phyloP scores from a whole-genome alignment of 1,140 invertebrate species.

The Aethina tumida region DNA sequence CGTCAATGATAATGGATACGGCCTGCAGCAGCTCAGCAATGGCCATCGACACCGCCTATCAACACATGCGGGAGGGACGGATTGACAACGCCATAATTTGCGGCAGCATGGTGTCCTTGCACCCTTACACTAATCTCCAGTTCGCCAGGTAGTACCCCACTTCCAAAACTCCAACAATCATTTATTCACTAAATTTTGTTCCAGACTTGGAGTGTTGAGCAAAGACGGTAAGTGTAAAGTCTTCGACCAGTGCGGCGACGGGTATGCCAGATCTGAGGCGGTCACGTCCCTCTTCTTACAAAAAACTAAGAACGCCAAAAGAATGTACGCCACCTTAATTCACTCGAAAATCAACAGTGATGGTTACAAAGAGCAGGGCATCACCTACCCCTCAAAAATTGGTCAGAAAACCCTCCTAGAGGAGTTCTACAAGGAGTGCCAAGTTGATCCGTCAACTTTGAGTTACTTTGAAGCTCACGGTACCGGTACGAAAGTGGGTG shows the following conservation, averaged over 20 bases:
- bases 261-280: conserved; percentile 65
- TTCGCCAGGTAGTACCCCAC: conserved; percentile 63
- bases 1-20: conserved; percentile 77
- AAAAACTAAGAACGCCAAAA: conserved; percentile 63
- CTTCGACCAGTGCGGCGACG: conserved; percentile 74
- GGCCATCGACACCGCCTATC: conserved; percentile 75
- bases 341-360: conserved; percentile 68
- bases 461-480: conserved; percentile 87
- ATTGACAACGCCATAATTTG: conserved; percentile 84
- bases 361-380: conserved; percentile 65
- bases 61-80: conserved; percentile 60
- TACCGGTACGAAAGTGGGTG: conserved; percentile 70
- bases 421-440: conserved; percentile 78
- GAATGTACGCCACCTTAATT: conserved; percentile 52
- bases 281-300: conserved; percentile 71
- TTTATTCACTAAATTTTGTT: too few species aligned
- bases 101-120: conserved; percentile 70
- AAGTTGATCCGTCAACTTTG: conserved; percentile 57
- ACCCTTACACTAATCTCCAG: conserved; percentile 76
- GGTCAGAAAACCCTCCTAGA: conserved; percentile 67
- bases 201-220: conserved; percentile 71
- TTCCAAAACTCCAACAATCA: too few species aligned
- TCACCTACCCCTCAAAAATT: conserved; percentile 83
- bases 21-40: conserved; percentile 84
- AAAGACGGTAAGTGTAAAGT: conserved; percentile 77